A percentile compares a stretch with the other conserved stretches of the same genome.
phyloP scores from a whole-genome alignment of 1,140 invertebrate species.

The Phthorimaea operculella region DNA sequence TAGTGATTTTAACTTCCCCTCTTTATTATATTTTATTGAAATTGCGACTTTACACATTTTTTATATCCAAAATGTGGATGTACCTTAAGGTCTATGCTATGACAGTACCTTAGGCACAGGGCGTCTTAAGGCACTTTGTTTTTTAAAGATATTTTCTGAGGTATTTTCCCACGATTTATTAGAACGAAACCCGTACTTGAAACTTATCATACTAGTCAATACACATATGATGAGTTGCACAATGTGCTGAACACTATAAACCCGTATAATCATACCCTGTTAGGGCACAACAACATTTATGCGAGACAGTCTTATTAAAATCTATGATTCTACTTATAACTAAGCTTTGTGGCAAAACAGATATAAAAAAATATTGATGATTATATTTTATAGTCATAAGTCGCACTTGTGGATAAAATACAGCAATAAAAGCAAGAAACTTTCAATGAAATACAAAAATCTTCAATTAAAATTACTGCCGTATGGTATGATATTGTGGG shows the following conservation, averaged over 20 bases:
- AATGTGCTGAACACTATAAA: neutral
- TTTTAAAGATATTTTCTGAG: neutral
- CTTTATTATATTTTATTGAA: constrained; percentile 36
- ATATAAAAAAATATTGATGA: no score
- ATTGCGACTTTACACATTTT: constrained; percentile 31
- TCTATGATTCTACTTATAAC: no score
- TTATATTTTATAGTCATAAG: no score
- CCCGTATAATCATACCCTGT: no score
- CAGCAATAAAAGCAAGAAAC: no score
- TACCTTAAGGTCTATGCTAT: constrained; percentile 30
- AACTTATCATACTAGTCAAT: neutral
- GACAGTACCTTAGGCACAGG: neutral
- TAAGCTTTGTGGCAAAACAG: no score
- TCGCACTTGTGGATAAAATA: no score
- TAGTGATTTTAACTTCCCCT: constrained; percentile 44
- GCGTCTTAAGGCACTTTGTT: neutral
- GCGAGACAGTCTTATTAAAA: no score
- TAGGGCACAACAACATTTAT: no score
- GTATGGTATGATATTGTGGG: no score
- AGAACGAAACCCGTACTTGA: neutral
- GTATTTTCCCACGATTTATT: neutral
- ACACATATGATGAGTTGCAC: neutral
- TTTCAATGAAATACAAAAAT: no score
- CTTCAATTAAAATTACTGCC: no score
- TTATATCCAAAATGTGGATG: constrained; percentile 36